Evolutionary conservation across 2,888 invertebrate genomes (phyloP), one percentile per base, ranked within the genome.

Genomic region (Epirrhoe alternata): DNA sequence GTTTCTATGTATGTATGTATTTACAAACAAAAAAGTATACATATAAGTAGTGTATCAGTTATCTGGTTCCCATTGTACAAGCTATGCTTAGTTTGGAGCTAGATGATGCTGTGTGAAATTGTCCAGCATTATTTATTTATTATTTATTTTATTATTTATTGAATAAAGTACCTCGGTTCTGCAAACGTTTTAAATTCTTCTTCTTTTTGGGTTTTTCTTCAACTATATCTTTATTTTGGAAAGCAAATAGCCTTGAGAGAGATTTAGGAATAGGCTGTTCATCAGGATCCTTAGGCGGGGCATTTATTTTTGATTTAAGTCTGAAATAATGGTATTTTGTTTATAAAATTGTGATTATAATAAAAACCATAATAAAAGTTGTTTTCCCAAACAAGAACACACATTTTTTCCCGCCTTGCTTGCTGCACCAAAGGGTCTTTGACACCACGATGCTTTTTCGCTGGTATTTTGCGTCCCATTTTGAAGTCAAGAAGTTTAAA

Each of bases 381-480:
- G 4, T 10, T 10, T 42, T n/a, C 10, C 10, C 5, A 6, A 14
- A 45, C 5, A 45, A 35, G 14, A 30, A 12, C n/a, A 57, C 52
- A 97, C 97, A 94, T 95, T 76, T 94, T 92, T 56, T 95, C 84
- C 70, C 96, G 93, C 76, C 91, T 91, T 6, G 94, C 95, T 71
- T 94, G 94, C 84, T 97, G 97, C 77, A 95, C 95, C 30, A 95
- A 84, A 1, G 97, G 97, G 89, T 97, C 97, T 80, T 96, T 96
- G 1, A 97, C 94, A 24, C 96, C 97, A 70, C 95, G 94, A 79
- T 97, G 97, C 85, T 97, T 97, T 75, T 96, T 95, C 31, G 96
- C 96, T 31, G 97, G 97, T 81, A 97, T 97, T 94, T 97, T 97
- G 55, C 97, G 90, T 54, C 95, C 95, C 96, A 96, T 96, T 6